Evolutionary conservation across 2,113 vertebrate species (phyloP).

Genomic region (Neodontobutis hainanensis): DNA sequence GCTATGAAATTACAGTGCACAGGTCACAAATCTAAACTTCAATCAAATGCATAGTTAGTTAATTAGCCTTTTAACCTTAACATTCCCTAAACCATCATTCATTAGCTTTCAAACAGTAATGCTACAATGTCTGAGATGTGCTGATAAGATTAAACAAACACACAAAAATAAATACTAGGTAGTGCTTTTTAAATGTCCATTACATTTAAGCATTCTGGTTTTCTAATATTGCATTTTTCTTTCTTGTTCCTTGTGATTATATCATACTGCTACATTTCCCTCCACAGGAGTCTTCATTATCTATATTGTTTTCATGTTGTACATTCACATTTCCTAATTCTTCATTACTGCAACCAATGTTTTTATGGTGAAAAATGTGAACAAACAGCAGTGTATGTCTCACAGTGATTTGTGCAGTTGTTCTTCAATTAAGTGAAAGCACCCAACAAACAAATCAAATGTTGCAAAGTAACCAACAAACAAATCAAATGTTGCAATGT

Average conservation of each 20-base stretch:
- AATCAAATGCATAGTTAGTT: constrained; percentile 71
- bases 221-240: not conserved
- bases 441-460: no score
- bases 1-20: constrained; percentile 32
- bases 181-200: not conserved
- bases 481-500: constrained; percentile 14
- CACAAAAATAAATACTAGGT: not conserved
- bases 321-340: not conserved
- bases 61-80: constrained; percentile 11
- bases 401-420: constrained; percentile 30
- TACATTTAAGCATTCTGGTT: not conserved
- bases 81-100: constrained; percentile 3
- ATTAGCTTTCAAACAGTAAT: constrained; percentile 4
- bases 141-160: constrained; percentile 5
- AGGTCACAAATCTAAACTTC: constrained; percentile 38
- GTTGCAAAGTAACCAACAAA: no score
- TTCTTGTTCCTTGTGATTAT: not conserved
- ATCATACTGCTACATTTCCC: not conserved
- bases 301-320: not conserved
- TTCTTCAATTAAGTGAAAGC: not conserved
- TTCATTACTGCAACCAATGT: constrained; percentile 24
- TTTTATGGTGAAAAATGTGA: not conserved
- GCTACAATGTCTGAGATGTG: not conserved
- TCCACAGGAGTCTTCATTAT: not conserved
- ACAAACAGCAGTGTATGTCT: not conserved